A percentile compares a stretch with the other conserved stretches of the same genome.
phyloP scores from a whole-genome alignment of 2,888 invertebrate genomes.

The Eulithis testata region DNA sequence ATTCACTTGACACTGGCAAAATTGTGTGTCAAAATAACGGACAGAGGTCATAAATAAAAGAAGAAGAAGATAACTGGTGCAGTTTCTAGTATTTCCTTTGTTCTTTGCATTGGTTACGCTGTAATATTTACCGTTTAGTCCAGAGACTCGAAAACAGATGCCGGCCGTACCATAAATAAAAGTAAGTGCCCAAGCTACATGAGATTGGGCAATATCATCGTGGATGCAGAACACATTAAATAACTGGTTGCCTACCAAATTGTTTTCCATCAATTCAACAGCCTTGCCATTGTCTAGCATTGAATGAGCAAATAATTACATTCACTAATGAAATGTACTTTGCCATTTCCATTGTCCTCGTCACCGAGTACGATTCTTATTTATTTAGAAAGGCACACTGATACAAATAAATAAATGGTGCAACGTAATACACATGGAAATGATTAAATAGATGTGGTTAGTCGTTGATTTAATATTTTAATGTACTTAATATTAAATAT shows the following conservation, averaged over 20 bases:
- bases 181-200: constrained; percentile 26
- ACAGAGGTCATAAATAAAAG: too few relatives aligned
- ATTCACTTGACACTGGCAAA: too few relatives aligned
- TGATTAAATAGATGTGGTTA: too few relatives aligned
- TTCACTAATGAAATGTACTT: background rate
- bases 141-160: constrained; percentile 24
- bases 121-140: constrained; percentile 1
- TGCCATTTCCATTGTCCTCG: constrained; percentile 4
- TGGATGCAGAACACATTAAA: constrained; percentile 51
- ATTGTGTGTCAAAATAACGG: too few relatives aligned
- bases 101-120: too few relatives aligned
- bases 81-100: too few relatives aligned
- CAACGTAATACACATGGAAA: too few relatives aligned
- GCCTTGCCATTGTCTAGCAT: constrained; percentile 12
- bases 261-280: constrained; percentile 45
- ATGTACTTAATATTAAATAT: too few relatives aligned
- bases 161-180: constrained; percentile 41
- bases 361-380: background rate
- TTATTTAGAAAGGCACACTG: background rate
- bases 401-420: too few relatives aligned
- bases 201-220: constrained; percentile 30
- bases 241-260: constrained; percentile 44
- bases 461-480: too few relatives aligned
- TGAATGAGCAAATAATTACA: constrained; percentile 15
- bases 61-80: too few relatives aligned